Base-by-base conservation (phyloP, 2,888 invertebrate species). In the Bellardia pandia region DNA sequence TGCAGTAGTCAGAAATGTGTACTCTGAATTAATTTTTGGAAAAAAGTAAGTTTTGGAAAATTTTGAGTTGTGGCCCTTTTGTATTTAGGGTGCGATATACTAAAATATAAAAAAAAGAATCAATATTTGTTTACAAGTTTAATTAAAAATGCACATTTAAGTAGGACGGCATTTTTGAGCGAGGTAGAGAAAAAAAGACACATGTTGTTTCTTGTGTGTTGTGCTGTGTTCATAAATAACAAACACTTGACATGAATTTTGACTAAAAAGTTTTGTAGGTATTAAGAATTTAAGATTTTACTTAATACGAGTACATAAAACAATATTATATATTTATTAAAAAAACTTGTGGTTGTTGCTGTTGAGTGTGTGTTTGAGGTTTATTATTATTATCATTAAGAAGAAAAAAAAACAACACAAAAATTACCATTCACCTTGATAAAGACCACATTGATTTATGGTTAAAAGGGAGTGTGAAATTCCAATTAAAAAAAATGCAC, bases 381-480 rank as follows among this genome's bases (percentile, higher is more conserved):
- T 71, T 69, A n/a, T 4, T 33, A 2, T 33, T 37, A 60, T 40
- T n/a, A 40, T n/a, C n/a, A n/a, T 58, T 8, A 5, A 16, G 16
- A 14, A 3, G n/a, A n/a, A 23, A 23, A 23, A 23, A 37, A 40
- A 14, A 16, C 58, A 58, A 42, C 13, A 42, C 42, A 62, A 58
- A 56, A 71, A 69, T 42, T 71, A 56, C 30, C 9, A 14, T 16
- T 74, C 23, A 66, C 66, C 81, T 81, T 71, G 69, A 58, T 40
- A 53, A 58, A 62, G 40, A 58, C 56, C 23, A 58, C 45, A 45
- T 33, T 74, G 72, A 74, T 66, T 74, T 80, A 64, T 56, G 13
- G 5, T 14, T 16, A 58, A 66, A 74, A 58, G 4, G 33, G 9
- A 58, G 40, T 58, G 66, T 75, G 82, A 11, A 75, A 69, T 82